Percentiles rank a stretch among this genome's conserved stretches.
Evolutionary conservation across 2,113 vertebrate genomes (phyloP).

Genomic region (Poecile atricapillus): DNA sequence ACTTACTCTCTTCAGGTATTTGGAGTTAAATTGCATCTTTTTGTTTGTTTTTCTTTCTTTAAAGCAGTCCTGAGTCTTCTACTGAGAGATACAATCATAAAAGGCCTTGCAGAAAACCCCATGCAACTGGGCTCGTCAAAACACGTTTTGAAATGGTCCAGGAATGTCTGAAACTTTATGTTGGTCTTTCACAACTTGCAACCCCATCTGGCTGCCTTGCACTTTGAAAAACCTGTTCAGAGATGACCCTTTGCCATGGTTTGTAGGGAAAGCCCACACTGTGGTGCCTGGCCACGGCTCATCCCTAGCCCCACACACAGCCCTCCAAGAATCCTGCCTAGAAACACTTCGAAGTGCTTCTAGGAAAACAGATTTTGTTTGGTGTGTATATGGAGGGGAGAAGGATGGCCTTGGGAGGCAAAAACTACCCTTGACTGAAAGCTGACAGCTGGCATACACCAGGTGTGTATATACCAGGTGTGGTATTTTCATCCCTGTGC

Average conservation of each 20-base stretch:
- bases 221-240: not conserved
- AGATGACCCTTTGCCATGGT: not conserved
- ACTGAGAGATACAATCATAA: constrained; percentile 46
- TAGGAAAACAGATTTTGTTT: not conserved
- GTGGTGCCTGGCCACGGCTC: accelerated
- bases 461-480: too few relatives aligned
- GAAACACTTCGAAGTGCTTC: not conserved
- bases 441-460: not conserved
- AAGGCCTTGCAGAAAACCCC: constrained; percentile 28
- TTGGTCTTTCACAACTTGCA: constrained; percentile 36
- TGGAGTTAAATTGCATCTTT: constrained; percentile 31
- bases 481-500: not conserved
- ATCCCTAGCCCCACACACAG: not conserved
- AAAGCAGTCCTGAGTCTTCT: not conserved
- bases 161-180: constrained; percentile 46
- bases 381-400: not conserved
- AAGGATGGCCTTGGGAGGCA: not conserved
- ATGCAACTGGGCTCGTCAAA: constrained; percentile 18
- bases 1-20: not conserved
- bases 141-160: constrained; percentile 42
- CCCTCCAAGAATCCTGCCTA: not conserved
- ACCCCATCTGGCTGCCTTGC: not conserved
- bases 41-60: constrained; percentile 52
- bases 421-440: not conserved
- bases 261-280: not conserved